A percentile compares a stretch with the other conserved stretches of the same genome.
Conservation (phyloP, 2,888 invertebrate genomes). For the Harpalus rufipes region DNA sequence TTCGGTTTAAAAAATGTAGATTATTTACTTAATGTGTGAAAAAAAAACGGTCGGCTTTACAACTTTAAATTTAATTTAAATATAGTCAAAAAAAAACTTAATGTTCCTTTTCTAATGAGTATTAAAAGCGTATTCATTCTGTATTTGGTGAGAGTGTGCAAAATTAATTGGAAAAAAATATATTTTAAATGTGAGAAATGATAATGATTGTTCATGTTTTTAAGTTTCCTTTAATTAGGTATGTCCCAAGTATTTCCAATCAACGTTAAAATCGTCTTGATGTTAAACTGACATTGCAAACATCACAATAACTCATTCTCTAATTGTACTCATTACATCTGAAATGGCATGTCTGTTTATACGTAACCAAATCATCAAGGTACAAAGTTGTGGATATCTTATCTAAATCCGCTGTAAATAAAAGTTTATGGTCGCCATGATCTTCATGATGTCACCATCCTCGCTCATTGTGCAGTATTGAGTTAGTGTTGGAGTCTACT, state of each 20-base stretch:
- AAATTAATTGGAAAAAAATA: background rate
- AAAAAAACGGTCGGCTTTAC: no score
- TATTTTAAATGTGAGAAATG: background rate
- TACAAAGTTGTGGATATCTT: constrained; percentile 55
- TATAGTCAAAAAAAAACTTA: no score
- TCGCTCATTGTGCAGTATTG: constrained; percentile 30
- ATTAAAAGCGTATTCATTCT: background rate
- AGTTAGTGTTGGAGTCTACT: constrained; percentile 8
- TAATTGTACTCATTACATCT: constrained; percentile 21
- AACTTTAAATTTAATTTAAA: no score
- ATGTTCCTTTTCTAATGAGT: background rate
- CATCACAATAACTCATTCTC: constrained; percentile 23
- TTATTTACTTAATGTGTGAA: no score
- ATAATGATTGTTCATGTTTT: background rate
- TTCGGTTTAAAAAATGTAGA: no score
- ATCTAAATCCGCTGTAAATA: constrained; percentile 53
- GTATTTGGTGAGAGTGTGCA: background rate
- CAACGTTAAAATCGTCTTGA: background rate
- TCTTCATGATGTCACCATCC: constrained; percentile 31
- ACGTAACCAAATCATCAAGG: constrained; percentile 41
- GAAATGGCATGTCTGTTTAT: constrained; percentile 25
- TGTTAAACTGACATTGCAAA: constrained; percentile 14
- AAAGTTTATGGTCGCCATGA: constrained; percentile 22
- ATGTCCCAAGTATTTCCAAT: background rate
- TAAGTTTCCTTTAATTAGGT: background rate